Conservation (phyloP, 2,113 vertebrate genomes). For the Cromileptes altivelis region DNA sequence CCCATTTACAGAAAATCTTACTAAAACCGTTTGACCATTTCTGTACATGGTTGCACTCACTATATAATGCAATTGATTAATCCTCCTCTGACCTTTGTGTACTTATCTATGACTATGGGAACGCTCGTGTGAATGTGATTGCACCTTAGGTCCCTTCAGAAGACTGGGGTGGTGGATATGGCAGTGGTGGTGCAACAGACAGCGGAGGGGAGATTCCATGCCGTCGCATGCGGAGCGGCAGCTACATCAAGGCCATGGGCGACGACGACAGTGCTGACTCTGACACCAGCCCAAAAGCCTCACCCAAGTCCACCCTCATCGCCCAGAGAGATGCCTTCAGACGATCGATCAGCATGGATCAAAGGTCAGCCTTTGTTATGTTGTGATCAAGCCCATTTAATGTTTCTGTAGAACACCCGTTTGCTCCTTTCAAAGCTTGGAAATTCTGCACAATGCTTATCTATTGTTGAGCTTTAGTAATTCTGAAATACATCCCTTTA, state of each 20-base stretch:
- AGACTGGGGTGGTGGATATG: slow-evolving; percentile 93
- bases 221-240: slow-evolving; percentile 97
- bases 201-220: slow-evolving; percentile 95
- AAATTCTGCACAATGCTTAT: neutral
- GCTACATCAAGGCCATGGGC: slow-evolving; percentile 99
- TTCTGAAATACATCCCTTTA: too few relatives aligned
- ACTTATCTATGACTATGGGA: neutral
- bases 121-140: slow-evolving; percentile 25
- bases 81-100: neutral
- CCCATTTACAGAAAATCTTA: slow-evolving; percentile 26
- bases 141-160: slow-evolving; percentile 92
- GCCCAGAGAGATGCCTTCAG: slow-evolving; percentile 92
- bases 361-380: slow-evolving; percentile 80
- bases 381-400: too few relatives aligned
- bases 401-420: neutral
- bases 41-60: slow-evolving; percentile 28
- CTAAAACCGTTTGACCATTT: slow-evolving; percentile 26
- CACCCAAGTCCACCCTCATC: slow-evolving; percentile 89
- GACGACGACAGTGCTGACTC: slow-evolving; percentile 97
- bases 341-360: slow-evolving; percentile 96
- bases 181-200: slow-evolving; percentile 80
- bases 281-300: slow-evolving; percentile 91
- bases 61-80: neutral
- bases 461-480: neutral
- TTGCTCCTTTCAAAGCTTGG: neutral